Evolutionary conservation across 1,140 invertebrate species (phyloP), one percentile per base, ranked within the genome.

Genomic region (Heliconius hewitsoni): DNA sequence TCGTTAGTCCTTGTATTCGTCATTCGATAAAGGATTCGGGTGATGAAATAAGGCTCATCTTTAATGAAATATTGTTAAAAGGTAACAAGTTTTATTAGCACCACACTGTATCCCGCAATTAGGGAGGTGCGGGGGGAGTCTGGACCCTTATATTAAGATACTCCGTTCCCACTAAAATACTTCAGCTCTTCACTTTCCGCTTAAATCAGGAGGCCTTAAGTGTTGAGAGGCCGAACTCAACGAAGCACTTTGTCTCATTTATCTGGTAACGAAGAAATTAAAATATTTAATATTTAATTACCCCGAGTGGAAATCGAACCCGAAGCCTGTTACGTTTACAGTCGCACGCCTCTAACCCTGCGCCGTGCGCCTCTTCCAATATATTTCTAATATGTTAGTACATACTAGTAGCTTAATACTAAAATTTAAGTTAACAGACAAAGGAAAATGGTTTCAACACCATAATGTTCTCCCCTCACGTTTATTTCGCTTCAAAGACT

Each of bases 1-100:
- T 66, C 60, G 23, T 66, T 66, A 66, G 60, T 66, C 60, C 30
- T 66, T 66, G 60, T 66, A 30, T 23, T 30, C 27, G 60, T 66
- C 11, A 66, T 66, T 30, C 27, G 60, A 66, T 66, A 16, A 66
- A 27, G 13, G 13, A 66, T 66, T 30, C 60, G 27, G 30, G 60
- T 66, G 27, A 66, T 66, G 60, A 66, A 13, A 30, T 66, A 66
- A 66, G n/a, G 52, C 52, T 19, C 19, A 9, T 57, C 19, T 57
- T 57, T 9, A 57, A 57, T 57, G 9, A 23, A 57, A 57, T 57
- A 23, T 23, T 57, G 2, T n/a, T 23, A 8, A 57, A 57, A 57
- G 0, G 8, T 57, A n/a, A n/a, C 19, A 19, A 8, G 6, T 60
- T 60, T 60, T 60, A 23, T 60, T 60, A 60, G 8, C 9, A 4